These are phyloP conservation scores for Pasiphila rectangulata DNA, from an alignment of 2,888 invertebrate species.

Conservation along the genomic window DNA sequence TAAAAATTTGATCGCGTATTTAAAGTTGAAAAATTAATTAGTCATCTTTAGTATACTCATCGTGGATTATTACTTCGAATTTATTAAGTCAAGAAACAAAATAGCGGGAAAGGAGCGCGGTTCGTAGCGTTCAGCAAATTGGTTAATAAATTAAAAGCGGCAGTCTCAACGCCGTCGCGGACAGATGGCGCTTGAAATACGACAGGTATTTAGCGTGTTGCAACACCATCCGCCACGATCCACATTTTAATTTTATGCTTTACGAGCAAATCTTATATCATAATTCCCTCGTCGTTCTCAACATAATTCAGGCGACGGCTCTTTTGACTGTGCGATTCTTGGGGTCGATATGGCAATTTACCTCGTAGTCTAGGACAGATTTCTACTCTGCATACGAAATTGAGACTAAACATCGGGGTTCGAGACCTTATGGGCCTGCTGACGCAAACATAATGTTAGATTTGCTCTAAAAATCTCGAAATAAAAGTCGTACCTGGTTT, in stretches of 20 bases:
- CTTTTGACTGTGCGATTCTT: slow-evolving; percentile 55
- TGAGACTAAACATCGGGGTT: slow-evolving; percentile 34
- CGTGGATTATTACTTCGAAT: slow-evolving; percentile 68
- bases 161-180: slow-evolving; percentile 75
- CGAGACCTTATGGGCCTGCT: slow-evolving; percentile 10
- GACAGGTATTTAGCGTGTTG: slow-evolving; percentile 80
- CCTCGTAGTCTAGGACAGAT: slow-evolving; percentile 44
- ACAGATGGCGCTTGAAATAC: slow-evolving; percentile 78
- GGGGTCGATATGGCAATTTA: slow-evolving; percentile 60
- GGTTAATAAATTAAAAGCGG: slow-evolving; percentile 79
- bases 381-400: slow-evolving; percentile 42
- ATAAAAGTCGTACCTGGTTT: not conserved
- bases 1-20: slow-evolving; percentile 32
- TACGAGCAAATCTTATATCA: slow-evolving; percentile 78
- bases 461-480: not conserved
- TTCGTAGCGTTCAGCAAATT: slow-evolving; percentile 74
- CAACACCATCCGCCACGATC: slow-evolving; percentile 72
- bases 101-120: slow-evolving; percentile 62
- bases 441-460: slow-evolving; percentile 4
- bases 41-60: slow-evolving; percentile 53
- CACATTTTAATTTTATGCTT: slow-evolving; percentile 78
- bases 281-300: slow-evolving; percentile 65
- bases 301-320: slow-evolving; percentile 56
- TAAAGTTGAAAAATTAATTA: slow-evolving; percentile 46
- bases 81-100: slow-evolving; percentile 77